Conservation (phyloP, 2,797 vertebrate genomes). For the Pelodytes ibericus region DNA sequence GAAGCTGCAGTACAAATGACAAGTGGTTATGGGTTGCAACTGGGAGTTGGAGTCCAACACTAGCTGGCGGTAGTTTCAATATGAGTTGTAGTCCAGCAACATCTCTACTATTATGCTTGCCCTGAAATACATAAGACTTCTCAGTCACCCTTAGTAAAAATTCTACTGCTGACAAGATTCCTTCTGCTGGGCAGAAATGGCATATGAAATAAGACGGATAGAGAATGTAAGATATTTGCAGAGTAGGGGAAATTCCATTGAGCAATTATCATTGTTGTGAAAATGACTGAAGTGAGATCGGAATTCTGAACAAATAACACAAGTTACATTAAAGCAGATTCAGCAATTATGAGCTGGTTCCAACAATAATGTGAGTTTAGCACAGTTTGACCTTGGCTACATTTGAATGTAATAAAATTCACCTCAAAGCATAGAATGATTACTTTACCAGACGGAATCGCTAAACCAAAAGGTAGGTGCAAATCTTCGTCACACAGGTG, state of each 20-base stretch:
- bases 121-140: too few species aligned
- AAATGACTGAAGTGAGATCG: constrained; percentile 7
- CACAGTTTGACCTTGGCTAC: neutral
- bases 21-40: too few species aligned
- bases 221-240: neutral
- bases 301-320: constrained; percentile 2
- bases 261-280: constrained; percentile 18
- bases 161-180: neutral
- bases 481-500: neutral
- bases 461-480: neutral
- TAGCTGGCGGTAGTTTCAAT: too few species aligned
- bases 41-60: too few species aligned
- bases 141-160: too few species aligned
- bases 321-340: constrained; percentile 1
- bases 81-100: too few species aligned
- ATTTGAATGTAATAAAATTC: neutral
- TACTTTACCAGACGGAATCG: neutral
- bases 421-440: neutral
- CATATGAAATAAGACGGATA: neutral
- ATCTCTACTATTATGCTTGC: too few species aligned
- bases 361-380: constrained; percentile 6
- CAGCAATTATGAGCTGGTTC: constrained; percentile 8
- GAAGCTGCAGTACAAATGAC: too few species aligned
- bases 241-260: constrained; percentile 13
- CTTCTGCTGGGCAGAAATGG: neutral